phyloP scores from a whole-genome alignment of 2,888 invertebrate genomes.

The Lasioglossum morio region DNA sequence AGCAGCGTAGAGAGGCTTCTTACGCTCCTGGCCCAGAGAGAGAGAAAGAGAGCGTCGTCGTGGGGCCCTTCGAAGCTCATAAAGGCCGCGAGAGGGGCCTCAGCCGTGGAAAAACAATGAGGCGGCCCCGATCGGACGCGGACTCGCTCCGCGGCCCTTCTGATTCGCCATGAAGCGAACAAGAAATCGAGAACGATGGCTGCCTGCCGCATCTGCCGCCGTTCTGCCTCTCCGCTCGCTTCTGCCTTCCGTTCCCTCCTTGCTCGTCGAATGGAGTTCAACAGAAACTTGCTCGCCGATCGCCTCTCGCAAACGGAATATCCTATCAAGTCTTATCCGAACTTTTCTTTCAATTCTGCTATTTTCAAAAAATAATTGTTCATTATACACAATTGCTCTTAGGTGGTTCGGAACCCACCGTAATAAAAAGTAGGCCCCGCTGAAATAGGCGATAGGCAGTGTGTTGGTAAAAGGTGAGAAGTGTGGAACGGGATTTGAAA shows the following conservation, averaged over 20 bases:
- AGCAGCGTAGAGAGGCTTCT: conserved; percentile 63
- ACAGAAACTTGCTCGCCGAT: background rate
- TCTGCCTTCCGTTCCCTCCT: conserved; percentile 11
- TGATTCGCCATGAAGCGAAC: conserved; percentile 79
- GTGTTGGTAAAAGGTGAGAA: too few relatives aligned
- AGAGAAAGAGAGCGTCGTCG: conserved; percentile 41
- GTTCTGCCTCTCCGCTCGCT: conserved; percentile 19
- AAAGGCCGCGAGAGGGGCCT: conserved; percentile 69
- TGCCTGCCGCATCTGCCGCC: conserved; percentile 52
- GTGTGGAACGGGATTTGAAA: too few relatives aligned
- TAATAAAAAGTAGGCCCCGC: too few relatives aligned
- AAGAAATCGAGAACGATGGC: conserved; percentile 75
- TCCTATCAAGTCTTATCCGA: background rate
- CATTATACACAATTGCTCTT: too few relatives aligned
- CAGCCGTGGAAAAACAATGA: conserved; percentile 77
- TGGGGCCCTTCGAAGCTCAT: conserved; percentile 66
- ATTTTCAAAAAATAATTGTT: background rate
- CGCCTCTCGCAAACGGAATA: background rate
- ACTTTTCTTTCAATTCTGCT: background rate
- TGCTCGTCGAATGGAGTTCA: background rate
- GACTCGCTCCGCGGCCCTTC: conserved; percentile 72
- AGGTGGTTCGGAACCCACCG: too few relatives aligned
- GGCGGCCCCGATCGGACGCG: conserved; percentile 71
- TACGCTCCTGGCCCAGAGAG: conserved; percentile 65
- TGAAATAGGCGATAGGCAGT: too few relatives aligned